Evolutionary conservation across 2,888 invertebrate genomes (phyloP).

Genomic region (Drosophila austrosaltans): DNA sequence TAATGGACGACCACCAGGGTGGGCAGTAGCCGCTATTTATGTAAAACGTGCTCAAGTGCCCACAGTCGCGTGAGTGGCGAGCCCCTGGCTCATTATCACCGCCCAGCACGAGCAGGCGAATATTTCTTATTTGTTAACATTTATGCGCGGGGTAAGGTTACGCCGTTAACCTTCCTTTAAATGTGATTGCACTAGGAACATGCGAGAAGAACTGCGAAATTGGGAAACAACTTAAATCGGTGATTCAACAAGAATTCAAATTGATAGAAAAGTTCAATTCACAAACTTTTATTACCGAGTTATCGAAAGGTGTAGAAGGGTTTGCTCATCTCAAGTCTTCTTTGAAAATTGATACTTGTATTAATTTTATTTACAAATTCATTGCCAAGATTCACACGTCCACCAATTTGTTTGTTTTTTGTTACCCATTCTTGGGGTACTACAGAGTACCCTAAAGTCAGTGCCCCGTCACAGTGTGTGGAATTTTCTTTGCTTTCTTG

Average conservation of each 20-base stretch:
- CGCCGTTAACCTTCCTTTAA: not conserved
- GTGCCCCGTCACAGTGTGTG: not conserved
- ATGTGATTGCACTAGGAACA: not conserved
- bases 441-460: constrained; percentile 1
- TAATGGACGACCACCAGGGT: constrained; percentile 34
- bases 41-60: constrained; percentile 75
- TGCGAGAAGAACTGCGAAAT: too few species aligned
- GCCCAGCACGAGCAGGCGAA: constrained; percentile 43
- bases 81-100: constrained; percentile 64
- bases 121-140: not conserved
- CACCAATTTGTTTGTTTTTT: too few species aligned
- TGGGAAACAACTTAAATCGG: too few species aligned
- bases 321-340: too few species aligned
- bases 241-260: too few species aligned
- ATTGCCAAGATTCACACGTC: too few species aligned
- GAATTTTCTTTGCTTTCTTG: not conserved
- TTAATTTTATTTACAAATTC: too few species aligned
- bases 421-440: not conserved
- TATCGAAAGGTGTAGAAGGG: too few species aligned
- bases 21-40: constrained; percentile 63
- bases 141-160: not conserved
- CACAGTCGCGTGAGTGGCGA: constrained; percentile 68
- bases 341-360: too few species aligned
- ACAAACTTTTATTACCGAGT: too few species aligned
- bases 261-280: too few species aligned